Base-by-base conservation (phyloP, 2,888 invertebrate genomes). In the Gortyna flavago region DNA sequence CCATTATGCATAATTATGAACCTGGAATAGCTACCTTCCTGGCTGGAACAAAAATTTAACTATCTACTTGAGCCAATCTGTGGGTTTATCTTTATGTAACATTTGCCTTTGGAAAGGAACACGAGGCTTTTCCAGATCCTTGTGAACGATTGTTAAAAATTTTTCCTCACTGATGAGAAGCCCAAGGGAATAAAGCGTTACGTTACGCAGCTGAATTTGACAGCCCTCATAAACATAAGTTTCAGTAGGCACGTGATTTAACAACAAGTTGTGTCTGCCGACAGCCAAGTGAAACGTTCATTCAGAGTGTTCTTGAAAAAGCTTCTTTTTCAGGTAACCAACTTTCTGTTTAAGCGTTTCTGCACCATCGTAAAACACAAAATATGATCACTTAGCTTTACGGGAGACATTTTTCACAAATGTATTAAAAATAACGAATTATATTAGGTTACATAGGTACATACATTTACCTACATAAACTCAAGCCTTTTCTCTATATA, bases 201-300 rank as follows among this genome's bases (percentile, higher is more conserved):
- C 38, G 29, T 51, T 8, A 25, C 59, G 0, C 16, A 21, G 6
- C 44, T 81, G 75, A 16, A 3, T 61, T 21, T 61, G 82, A 81
- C 79, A 81, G 75, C 75, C n/a, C 44, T 75, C 75, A 75, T 16
- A n/a, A 21, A 54, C 75, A 81, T 6, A 7, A 38, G 18, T 16
- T 35, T 44, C 25, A 44, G 54, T 44, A 3, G 11, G 32, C 61
- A 81, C 75, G 79, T 67, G 79, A 81, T n/a, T 8, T 44, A 21
- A 41, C 25, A 38, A 18, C 2, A 44, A 41, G 51, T 51, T 25
- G 25, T 54, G 13, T 81, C 82, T 61, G 75, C 51, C 16, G 66
- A 79, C 9, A n/a, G 25, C 8, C 51, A 75, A 66, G 82, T 81
- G 79, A 73, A 13, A 1, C 8, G 3, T 35, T 59, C 44, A 4